phyloP scores from a whole-genome alignment of 2,888 invertebrate species.

The Drosophila anceps region DNA sequence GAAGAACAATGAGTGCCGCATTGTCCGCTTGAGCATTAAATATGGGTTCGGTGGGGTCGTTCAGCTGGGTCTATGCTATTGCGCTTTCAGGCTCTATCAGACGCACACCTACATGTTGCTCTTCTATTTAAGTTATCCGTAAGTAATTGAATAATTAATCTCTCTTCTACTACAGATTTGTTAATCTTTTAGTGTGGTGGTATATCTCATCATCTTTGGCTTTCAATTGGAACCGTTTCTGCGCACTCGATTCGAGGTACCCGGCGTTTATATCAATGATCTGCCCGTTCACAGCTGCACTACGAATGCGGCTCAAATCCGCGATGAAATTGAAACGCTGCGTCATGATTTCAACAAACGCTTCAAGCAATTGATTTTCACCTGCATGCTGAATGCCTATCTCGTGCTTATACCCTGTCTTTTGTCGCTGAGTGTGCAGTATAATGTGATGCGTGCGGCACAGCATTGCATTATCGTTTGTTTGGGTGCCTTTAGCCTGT shows the following conservation, averaged over 20 bases:
- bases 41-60: constrained; percentile 87
- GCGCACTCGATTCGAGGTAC: constrained; percentile 86
- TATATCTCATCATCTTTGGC: constrained; percentile 94
- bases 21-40: constrained; percentile 66
- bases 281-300: constrained; percentile 92
- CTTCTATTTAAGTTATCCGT: constrained; percentile 96
- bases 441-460: constrained; percentile 93
- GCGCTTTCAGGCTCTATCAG: constrained; percentile 90
- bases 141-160: constrained; percentile 86
- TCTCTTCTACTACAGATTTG: not conserved
- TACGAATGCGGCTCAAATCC: constrained; percentile 89
- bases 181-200: constrained; percentile 87
- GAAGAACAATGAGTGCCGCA: constrained; percentile 84
- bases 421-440: constrained; percentile 93
- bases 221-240: constrained; percentile 91
- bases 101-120: constrained; percentile 92
- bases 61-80: constrained; percentile 88
- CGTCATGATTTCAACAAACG: constrained; percentile 95
- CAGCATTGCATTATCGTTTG: constrained; percentile 94
- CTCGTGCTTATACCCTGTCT: constrained; percentile 95
- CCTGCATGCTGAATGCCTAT: constrained; percentile 93
- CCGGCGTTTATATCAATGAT: constrained; percentile 85
- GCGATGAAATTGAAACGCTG: constrained; percentile 94
- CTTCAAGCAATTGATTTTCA: constrained; percentile 94
- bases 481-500: constrained; percentile 93